Conservation (phyloP, 2,797 vertebrate genomes). For the Neosilurus mollespiculum region DNA sequence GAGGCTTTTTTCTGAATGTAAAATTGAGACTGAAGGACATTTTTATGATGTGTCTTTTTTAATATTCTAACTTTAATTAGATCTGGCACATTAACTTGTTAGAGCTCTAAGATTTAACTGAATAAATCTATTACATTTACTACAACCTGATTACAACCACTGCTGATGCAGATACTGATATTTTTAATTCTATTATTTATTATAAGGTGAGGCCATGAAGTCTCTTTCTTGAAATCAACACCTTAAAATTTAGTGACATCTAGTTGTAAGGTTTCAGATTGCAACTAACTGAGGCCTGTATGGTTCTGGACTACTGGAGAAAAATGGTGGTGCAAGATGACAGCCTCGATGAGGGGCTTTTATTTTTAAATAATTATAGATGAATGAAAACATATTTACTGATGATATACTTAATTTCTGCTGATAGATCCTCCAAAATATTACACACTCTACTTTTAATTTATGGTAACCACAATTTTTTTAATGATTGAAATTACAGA, state of each 20-base stretch:
- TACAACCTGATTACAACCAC: not conserved
- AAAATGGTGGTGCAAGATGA: no score
- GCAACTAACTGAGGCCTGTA: no score
- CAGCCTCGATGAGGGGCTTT: no score
- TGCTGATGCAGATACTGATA: not conserved
- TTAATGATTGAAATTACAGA: no score
- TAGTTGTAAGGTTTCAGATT: no score
- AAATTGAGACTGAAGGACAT: slow-evolving; percentile 2
- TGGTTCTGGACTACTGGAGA: no score
- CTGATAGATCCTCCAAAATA: no score
- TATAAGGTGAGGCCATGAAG: not conserved
- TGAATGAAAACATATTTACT: no score
- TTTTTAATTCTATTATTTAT: not conserved
- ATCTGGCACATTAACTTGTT: not conserved
- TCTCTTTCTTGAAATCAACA: not conserved
- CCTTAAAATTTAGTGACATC: not conserved
- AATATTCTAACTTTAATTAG: not conserved
- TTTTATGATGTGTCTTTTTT: not conserved
- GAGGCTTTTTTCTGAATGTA: not conserved
- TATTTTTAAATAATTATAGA: no score
- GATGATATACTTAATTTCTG: no score
- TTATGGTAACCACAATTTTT: no score
- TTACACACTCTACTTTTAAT: no score
- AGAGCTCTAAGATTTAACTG: not conserved
- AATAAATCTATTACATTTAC: not conserved